These are phyloP conservation scores for Poeciliopsis turneri DNA, from an alignment of 2,797 vertebrate genomes.

Conservation along the genomic window DNA sequence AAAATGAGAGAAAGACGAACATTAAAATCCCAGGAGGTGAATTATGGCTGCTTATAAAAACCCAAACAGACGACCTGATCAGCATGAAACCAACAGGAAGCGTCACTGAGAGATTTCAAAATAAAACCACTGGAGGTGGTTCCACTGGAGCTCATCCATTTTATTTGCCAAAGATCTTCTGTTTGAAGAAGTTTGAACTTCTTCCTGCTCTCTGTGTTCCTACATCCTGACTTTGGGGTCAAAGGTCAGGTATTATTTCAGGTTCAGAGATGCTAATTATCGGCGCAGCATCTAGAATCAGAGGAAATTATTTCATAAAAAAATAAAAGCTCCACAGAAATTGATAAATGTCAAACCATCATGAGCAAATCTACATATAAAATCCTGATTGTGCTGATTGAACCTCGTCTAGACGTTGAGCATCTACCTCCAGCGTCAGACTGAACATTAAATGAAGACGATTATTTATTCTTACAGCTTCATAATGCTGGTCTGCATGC, in stretches of 20 bases:
- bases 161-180: no score
- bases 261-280: not conserved
- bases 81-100: not conserved
- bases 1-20: slow-evolving; percentile 1
- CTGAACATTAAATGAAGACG: not conserved
- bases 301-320: not conserved
- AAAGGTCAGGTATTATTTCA: not conserved
- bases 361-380: not conserved
- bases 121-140: not conserved
- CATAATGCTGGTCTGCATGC: not conserved
- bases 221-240: not conserved
- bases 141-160: no score
- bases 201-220: not conserved
- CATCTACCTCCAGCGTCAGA: not conserved
- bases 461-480: not conserved
- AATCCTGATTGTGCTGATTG: not conserved
- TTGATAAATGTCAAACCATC: not conserved
- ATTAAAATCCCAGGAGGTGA: slow-evolving; percentile 12
- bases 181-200: not conserved
- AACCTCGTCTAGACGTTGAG: not conserved
- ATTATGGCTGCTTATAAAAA: slow-evolving; percentile 18
- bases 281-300: not conserved
- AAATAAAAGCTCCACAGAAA: not conserved
- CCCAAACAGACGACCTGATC: not conserved
- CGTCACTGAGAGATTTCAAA: not conserved